Evolutionary conservation across 2,797 vertebrate species (phyloP).

Genomic region (Decapterus maruadsi): DNA sequence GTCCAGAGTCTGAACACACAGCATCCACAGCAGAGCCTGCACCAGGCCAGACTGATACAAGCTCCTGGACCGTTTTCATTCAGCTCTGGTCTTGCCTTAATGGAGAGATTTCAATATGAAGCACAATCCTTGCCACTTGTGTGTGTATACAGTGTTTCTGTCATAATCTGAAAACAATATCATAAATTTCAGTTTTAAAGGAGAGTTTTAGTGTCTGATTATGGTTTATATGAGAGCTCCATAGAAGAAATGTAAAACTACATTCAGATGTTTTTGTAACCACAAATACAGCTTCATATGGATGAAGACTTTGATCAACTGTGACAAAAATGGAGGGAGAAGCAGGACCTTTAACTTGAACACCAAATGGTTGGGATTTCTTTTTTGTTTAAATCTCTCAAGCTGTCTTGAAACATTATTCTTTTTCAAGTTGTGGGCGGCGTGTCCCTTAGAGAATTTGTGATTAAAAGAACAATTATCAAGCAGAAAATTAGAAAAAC

Average conservation of each 20-base stretch:
- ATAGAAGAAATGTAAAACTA: no score
- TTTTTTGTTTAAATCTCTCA: not conserved
- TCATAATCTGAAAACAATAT: not conserved
- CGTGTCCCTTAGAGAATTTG: not conserved
- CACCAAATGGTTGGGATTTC: not conserved
- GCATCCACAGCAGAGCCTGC: conserved; percentile 9
- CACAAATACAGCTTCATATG: no score
- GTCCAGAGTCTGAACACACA: conserved; percentile 27
- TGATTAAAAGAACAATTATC: not conserved
- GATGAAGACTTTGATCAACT: no score
- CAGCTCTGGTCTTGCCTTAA: not conserved
- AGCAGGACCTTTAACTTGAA: not conserved
- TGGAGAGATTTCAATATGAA: conserved; percentile 11
- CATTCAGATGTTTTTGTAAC: no score
- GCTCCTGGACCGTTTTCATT: not conserved
- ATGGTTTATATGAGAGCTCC: not conserved
- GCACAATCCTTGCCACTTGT: not conserved
- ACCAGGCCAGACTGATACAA: conserved; percentile 2
- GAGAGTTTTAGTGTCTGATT: not conserved
- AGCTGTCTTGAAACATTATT: not conserved
- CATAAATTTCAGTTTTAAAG: not conserved
- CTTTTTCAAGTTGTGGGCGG: not conserved
- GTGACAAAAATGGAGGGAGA: conserved; percentile 6
- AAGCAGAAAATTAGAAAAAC: not conserved
- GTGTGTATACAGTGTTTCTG: not conserved